Percentiles rank a stretch among this genome's conserved stretches.
These are phyloP conservation scores for Chrysogorgia sp. DNA, from an alignment of 92 coral and sea anemone species.

Conservation along the genomic window DNA sequence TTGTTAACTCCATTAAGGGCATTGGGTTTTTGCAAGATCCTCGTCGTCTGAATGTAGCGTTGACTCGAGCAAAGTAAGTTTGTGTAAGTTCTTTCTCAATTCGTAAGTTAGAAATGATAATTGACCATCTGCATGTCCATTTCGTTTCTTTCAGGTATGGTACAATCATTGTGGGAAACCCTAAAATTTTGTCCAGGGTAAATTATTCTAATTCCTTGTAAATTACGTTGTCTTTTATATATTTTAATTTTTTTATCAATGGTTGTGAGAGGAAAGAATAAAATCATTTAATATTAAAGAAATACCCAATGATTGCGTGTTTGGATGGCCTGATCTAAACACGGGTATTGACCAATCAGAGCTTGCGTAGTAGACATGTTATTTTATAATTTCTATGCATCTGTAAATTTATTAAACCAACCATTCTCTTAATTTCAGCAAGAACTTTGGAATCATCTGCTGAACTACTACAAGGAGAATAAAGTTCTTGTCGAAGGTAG, in stretches of 20 bases:
- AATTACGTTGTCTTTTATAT: neutral
- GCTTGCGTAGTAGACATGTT: no score
- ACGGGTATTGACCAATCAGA: neutral
- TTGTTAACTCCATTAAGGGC: slow-evolving; percentile 60
- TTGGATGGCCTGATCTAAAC: neutral
- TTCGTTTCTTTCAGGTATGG: slow-evolving; percentile 72
- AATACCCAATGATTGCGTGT: no score
- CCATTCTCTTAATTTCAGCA: slow-evolving; percentile 66
- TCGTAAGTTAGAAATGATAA: neutral
- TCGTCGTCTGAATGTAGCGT: slow-evolving; percentile 96
- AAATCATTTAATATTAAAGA: no score
- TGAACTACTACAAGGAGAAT: slow-evolving; percentile 98
- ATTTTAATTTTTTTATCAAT: no score
- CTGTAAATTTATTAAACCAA: neutral
- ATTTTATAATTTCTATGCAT: neutral
- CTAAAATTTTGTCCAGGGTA: slow-evolving; percentile 94
- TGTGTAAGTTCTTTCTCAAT: neutral
- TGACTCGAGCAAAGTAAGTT: slow-evolving; percentile 97
- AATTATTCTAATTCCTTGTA: slow-evolving; percentile 8
- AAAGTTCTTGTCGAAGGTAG: slow-evolving; percentile 94
- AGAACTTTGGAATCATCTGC: slow-evolving; percentile 96
- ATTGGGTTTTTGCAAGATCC: slow-evolving; percentile 98
- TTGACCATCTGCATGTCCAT: neutral
- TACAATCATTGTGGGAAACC: slow-evolving; percentile 95
- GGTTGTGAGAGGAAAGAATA: no score